phyloP scores from a whole-genome alignment of 2,797 vertebrate genomes.

The Pampus argenteus region DNA sequence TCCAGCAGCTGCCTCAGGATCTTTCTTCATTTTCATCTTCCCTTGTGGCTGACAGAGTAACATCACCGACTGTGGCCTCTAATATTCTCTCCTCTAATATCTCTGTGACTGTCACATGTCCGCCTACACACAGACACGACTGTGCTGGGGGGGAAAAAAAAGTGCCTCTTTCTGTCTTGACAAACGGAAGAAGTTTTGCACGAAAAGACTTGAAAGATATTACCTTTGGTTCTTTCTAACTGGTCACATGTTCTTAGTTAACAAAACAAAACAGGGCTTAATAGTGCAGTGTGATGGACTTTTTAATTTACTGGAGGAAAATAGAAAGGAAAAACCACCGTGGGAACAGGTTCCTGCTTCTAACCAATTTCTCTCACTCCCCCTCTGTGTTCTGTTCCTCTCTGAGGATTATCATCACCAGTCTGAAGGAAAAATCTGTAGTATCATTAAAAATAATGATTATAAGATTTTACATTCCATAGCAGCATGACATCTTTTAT shows the following conservation, averaged over 20 bases:
- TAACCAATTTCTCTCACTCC: too few species aligned
- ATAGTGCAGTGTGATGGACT: neutral
- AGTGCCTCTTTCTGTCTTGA: too few species aligned
- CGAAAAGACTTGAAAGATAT: too few species aligned
- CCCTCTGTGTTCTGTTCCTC: neutral
- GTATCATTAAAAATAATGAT: slow-evolving; percentile 12
- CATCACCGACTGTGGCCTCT: neutral
- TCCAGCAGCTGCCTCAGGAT: neutral
- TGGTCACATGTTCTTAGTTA: too few species aligned
- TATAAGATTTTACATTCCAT: slow-evolving; percentile 1
- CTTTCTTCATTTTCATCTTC: neutral
- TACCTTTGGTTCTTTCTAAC: neutral
- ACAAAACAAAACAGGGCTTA: neutral
- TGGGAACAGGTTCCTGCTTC: too few species aligned
- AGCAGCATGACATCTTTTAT: neutral
- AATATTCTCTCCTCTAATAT: neutral
- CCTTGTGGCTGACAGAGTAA: neutral
- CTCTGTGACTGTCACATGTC: neutral
- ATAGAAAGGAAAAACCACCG: neutral
- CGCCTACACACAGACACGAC: too few species aligned
- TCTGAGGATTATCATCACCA: slow-evolving; percentile 2
- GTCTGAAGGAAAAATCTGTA: slow-evolving; percentile 3
- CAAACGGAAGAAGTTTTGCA: too few species aligned
- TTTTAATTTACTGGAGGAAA: neutral
- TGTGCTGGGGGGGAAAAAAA: too few species aligned